These are phyloP conservation scores for Gnatocerus cornutus DNA, from an alignment of 2,888 invertebrate genomes.

Conservation along the genomic window DNA sequence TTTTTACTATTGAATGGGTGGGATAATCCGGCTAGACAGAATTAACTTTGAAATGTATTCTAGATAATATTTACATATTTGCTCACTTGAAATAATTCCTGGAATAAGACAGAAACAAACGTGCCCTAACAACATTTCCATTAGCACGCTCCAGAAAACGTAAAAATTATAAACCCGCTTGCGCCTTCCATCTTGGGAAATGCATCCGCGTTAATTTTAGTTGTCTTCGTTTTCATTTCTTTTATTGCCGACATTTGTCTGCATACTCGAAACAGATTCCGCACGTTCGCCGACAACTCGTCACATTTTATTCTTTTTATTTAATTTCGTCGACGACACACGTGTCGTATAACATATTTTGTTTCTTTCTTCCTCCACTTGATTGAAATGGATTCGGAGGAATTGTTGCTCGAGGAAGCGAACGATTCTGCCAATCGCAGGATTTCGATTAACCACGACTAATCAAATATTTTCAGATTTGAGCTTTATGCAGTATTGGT, in stretches of 20 bases:
- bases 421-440: constrained; percentile 27
- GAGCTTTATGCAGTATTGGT: constrained; percentile 24
- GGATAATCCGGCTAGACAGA: too few species aligned
- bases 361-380: constrained; percentile 7
- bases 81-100: background rate
- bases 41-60: too few species aligned
- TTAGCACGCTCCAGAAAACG: constrained; percentile 6
- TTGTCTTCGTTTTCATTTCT: constrained; percentile 21
- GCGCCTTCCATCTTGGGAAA: background rate
- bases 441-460: constrained; percentile 15
- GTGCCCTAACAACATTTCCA: constrained; percentile 1
- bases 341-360: constrained; percentile 25
- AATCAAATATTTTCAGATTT: constrained; percentile 33
- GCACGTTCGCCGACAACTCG: constrained; percentile 15
- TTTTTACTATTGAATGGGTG: too few species aligned
- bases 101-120: background rate
- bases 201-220: constrained; percentile 27
- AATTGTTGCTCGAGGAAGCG: constrained; percentile 15
- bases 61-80: too few species aligned
- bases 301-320: constrained; percentile 25
- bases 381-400: constrained; percentile 20
- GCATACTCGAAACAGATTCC: constrained; percentile 18
- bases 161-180: constrained; percentile 13
- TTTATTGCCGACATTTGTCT: constrained; percentile 24
- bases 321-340: constrained; percentile 13